Conservation (phyloP, 2,797 vertebrate genomes). For the Ispidina picta region DNA sequence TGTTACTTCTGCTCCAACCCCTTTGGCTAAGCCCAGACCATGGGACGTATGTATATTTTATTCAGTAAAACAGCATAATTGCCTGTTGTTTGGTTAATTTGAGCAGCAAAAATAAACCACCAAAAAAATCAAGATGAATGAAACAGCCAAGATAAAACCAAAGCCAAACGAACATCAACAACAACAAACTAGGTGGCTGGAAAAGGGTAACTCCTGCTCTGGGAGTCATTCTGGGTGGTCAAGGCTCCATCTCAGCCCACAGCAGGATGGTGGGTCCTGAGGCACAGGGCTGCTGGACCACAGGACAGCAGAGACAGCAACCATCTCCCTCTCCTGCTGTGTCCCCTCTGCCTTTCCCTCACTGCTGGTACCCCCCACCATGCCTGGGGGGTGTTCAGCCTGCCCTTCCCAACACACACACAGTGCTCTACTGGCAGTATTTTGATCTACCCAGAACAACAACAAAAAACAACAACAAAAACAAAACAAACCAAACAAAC, state of each 20-base stretch:
- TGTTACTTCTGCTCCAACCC: background rate
- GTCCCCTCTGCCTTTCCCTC: background rate
- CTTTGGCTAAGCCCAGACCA: background rate
- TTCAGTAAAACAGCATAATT: background rate
- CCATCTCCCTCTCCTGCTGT: background rate
- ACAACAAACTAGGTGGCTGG: slow-evolving; percentile 46
- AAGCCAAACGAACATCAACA: slow-evolving; percentile 32
- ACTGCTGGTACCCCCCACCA: accelerated
- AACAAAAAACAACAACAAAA: too few relatives aligned
- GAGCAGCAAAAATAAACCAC: slow-evolving; percentile 45
- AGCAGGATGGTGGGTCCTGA: background rate
- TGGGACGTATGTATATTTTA: background rate
- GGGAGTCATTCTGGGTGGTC: slow-evolving; percentile 22
- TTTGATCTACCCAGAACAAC: background rate
- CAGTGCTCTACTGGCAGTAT: background rate
- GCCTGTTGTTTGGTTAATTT: slow-evolving; percentile 26
- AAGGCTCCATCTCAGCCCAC: background rate
- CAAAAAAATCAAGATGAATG: slow-evolving; percentile 21
- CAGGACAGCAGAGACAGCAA: accelerated
- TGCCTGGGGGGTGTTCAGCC: background rate
- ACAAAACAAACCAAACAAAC: too few relatives aligned
- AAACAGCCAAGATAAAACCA: slow-evolving; percentile 46
- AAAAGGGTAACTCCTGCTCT: background rate
- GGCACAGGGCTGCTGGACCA: background rate
- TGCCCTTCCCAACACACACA: background rate